Base-by-base conservation (phyloP, 2,888 invertebrate genomes). In the Acleris holmiana region DNA sequence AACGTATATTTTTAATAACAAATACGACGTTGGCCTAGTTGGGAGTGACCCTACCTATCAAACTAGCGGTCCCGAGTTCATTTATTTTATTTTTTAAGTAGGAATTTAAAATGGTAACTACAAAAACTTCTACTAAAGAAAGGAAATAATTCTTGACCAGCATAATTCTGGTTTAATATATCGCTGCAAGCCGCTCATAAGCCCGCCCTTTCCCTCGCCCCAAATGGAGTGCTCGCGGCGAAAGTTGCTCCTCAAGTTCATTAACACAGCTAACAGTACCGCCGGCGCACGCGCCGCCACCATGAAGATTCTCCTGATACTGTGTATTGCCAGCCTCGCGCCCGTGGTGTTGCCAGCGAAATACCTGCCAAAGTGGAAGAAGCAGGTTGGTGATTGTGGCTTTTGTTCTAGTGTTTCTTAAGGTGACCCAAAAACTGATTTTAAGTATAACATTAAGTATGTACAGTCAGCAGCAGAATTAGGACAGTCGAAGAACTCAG, bases 341-440 rank as follows among this genome's bases (percentile, higher is more conserved):
- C 83, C 83, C 48, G 71, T 70, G 17, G 90, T 84, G 53, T 64
- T 89, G 70, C 87, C 91, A 70, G 93, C 93, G 13, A 93, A 93
- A 84, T 95, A 94, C 83, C 91, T 96, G 68, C 96, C 96, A 1
- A 96, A 96, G 87, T 96, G 96, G 96, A 96, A 96, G 84, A 96
- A 96, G 79, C 95, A 95, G 94, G 95, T 95, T 21, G 2, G 55
- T 55, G 19, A 15, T 35, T 13, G 35, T 35, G 35, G 13, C 8
- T 35, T 13, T 35, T 29, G 29, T 1, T 35, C 10, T 35, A 35
- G 35, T 35, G 35, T 29, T 0, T 10, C 4, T 35, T 35, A 4
- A 35, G 13, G 35, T 35, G 2, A 10, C 19, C 18, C 8, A 19
- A 47, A 17, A 8, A 18, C 18, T 1, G 8, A 18, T 47, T 47